A percentile compares a stretch with the other conserved stretches of the same genome.
Conservation (phyloP, 35 echinoderm and acorn worm species). For the Nesometra sesokonis region DNA sequence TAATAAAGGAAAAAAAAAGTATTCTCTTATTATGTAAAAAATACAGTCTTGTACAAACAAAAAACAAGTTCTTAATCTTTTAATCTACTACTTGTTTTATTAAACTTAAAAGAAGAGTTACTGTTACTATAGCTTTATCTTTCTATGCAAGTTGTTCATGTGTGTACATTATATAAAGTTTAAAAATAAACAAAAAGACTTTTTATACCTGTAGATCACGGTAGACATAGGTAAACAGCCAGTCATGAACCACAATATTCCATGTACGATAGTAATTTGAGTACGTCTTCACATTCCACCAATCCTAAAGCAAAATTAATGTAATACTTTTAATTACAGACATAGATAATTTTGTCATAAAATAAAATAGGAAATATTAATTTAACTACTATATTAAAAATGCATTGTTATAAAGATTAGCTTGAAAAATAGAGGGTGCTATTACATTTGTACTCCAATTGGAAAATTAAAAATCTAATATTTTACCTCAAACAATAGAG, state of each 20-base stretch:
- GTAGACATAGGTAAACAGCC: conserved; percentile 84
- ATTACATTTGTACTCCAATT: no score
- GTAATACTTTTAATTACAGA: not conserved
- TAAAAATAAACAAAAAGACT: no score
- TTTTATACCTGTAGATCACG: conserved; percentile 76
- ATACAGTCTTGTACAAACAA: no score
- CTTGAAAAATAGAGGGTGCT: no score
- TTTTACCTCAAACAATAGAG: no score
- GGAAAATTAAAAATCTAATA: no score
- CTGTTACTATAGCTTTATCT: no score
- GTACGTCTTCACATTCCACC: conserved; percentile 85
- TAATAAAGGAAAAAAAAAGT: no score
- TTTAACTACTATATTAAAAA: not conserved
- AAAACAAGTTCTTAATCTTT: no score
- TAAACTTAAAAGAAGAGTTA: not conserved
- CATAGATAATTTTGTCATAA: not conserved
- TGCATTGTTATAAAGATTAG: not conserved
- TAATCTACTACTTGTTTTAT: not conserved
- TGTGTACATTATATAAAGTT: no score
- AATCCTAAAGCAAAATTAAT: conserved; percentile 48
- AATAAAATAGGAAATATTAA: not conserved
- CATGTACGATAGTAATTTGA: conserved; percentile 83
- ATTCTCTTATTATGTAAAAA: no score
- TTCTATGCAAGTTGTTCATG: no score
- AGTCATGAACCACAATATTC: conserved; percentile 94